Base-by-base conservation (phyloP, 1,140 invertebrate genomes). In the Pogonognathellus flavescens region DNA sequence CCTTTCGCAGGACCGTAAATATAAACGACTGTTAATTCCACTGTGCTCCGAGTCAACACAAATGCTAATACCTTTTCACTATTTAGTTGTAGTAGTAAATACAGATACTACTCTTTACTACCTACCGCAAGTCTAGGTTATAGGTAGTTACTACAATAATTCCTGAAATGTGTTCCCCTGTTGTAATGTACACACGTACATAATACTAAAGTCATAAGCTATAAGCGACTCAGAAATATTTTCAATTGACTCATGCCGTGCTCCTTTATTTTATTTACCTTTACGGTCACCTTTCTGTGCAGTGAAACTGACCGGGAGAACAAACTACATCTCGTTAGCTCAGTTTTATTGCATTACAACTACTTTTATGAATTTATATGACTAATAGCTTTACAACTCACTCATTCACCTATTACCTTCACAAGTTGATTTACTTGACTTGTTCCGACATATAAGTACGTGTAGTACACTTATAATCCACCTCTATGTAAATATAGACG, bases 321-420 rank as follows among this genome's bases (percentile, higher is more conserved):
- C 70, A 76, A 76, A 76, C 25, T 76, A 76, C 70, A 76, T 76
- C 70, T 76, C 70, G 70, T 76, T 76, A 76, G 70, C 16, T 50
- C 25, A 76, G 70, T 76, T 76, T 76, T 76, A 76, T 76, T 76
- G 70, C 70, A 76, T 76, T 49, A 76, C 70, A 76, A 76, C 70
- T 76, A 31, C 70, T 76, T 76, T 76, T 76, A 76, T 76, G 70
- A 25, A 76, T 76, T 76, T 76, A 76, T 76, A 76, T 76, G 31
- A 76, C 70, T 76, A 76, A 76, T 76, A 76, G 70, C 70, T 76
- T 76, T 50, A 76, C 70, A 76, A 76, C 70, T 76, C 31, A 76
- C 41, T 76, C 70, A 76, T 76, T 76, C 70, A 76, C 70, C 41
- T 76, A 57, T 57, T 13, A n/a, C 70, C 16, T 76, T 31, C 49